Base-by-base conservation (phyloP, 2,797 vertebrate species). In the Falco berigora region DNA sequence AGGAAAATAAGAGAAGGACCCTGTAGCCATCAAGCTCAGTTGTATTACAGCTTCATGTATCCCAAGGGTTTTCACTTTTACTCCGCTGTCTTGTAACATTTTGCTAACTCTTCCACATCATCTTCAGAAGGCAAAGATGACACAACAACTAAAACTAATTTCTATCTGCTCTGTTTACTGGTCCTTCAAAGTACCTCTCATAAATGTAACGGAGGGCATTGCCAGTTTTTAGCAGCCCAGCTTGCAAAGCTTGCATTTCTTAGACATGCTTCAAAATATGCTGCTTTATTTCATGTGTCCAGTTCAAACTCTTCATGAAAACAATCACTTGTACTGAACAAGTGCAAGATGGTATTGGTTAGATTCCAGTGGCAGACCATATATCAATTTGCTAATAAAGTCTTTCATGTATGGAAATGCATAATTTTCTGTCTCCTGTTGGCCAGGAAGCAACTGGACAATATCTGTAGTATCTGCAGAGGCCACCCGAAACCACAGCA, bases 81-180 rank as follows among this genome's bases (percentile, higher is more conserved):
- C 96, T 23, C 95, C 97, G 1, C 95, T 94, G 11, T 38, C 22
- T 88, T 23, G 82, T 56, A 98, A 88, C 12, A 92, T 81, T 44
- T 30, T 0, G 93, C 46, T 17, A 95, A 88, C 64, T 78, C 74
- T 56, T 92, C 71, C 55, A 98, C 82, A 1, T 96, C 95, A 67
- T 98, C 97, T 77, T 94, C 80, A 2, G 97, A 97, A 24, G 94
- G 46, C 0, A 84, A 93, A 1, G 97, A 96, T 42, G 95, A 95
- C 73, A 98, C 83, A n/a, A 98, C 95, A 80, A 97, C 94, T 67
- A 98, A 55, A 62, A 97, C 28, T 63, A 82, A 20, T 95, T 96
- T 88, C 38, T 93, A 67, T 96, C 96, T 68, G 93, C 92, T 47
- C 77, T 59, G 4, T 55, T 75, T 36, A 20, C n/a, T 0, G 12